Evolutionary conservation across 2,797 vertebrate species (phyloP).

Genomic region (Paedocypris micromegethes): DNA sequence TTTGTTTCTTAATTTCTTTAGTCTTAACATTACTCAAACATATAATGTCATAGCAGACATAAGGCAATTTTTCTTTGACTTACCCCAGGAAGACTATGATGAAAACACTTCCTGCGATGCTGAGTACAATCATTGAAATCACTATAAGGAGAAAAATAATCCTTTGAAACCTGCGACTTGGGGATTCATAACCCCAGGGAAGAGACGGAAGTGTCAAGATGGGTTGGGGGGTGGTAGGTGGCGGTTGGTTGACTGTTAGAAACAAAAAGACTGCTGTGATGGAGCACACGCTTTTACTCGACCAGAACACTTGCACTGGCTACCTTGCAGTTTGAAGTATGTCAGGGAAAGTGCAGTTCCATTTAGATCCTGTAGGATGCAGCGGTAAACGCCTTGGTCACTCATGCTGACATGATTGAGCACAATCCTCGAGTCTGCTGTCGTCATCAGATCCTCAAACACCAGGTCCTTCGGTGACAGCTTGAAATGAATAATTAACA

Average conservation of each 20-base stretch:
- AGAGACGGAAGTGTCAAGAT: constrained; percentile 25
- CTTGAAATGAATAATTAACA: constrained; percentile 17
- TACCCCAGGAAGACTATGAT: constrained; percentile 27
- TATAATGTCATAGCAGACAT: neutral
- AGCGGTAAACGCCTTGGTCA: constrained; percentile 64
- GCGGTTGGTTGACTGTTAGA: constrained; percentile 34
- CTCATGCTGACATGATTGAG: constrained; percentile 64
- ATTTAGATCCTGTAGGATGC: constrained; percentile 55
- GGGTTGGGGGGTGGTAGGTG: constrained; percentile 17
- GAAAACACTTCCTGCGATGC: constrained; percentile 26
- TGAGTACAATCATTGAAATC: constrained; percentile 26
- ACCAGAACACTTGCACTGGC: neutral
- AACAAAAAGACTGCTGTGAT: neutral
- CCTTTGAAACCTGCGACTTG: neutral
- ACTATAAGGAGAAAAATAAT: constrained; percentile 26
- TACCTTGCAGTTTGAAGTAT: constrained; percentile 60
- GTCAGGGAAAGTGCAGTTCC: constrained; percentile 57
- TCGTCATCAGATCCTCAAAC: constrained; percentile 60
- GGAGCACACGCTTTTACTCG: neutral
- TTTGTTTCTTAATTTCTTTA: no score
- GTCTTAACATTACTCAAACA: no score
- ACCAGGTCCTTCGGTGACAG: constrained; percentile 37
- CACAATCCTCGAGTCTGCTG: constrained; percentile 59
- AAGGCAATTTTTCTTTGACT: neutral
- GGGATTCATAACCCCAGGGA: neutral